phyloP scores from a whole-genome alignment of 2,797 vertebrate species.

The Argyrosomus regius region DNA sequence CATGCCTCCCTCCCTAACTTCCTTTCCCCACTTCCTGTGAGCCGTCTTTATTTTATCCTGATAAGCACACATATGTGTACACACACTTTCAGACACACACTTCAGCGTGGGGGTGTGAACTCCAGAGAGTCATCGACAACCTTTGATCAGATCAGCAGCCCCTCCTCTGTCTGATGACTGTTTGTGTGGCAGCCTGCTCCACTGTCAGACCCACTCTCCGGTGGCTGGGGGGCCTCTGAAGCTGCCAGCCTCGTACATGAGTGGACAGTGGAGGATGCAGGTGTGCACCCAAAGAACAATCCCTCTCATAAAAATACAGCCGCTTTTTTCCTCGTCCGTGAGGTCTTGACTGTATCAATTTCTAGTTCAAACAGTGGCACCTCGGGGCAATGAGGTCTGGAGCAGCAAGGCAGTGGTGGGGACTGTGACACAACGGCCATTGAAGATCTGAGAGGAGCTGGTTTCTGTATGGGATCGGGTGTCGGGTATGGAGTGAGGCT shows the following conservation, averaged over 20 bases:
- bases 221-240: conserved; percentile 44
- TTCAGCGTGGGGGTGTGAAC: conserved; percentile 75
- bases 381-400: conserved; percentile 78
- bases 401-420: conserved; percentile 67
- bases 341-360: conserved; percentile 77
- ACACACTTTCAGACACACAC: conserved; percentile 42
- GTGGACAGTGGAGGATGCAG: conserved; percentile 70
- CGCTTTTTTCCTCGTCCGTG: conserved; percentile 65
- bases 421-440: conserved; percentile 83
- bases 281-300: conserved; percentile 75
- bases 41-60: conserved; percentile 77
- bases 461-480: conserved; percentile 82
- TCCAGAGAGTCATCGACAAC: conserved; percentile 64
- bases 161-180: conserved; percentile 73
- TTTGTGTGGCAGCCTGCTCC: conserved; percentile 65
- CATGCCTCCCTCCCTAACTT: conserved; percentile 71
- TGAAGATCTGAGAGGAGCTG: conserved; percentile 84
- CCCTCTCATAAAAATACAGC: conserved; percentile 69
- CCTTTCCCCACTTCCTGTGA: conserved; percentile 80
- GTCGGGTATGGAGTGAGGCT: conserved; percentile 82
- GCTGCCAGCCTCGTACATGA: conserved; percentile 44
- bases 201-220: conserved; percentile 63
- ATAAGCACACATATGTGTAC: conserved; percentile 70
- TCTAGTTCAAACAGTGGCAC: conserved; percentile 83
- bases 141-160: conserved; percentile 80